A percentile compares a stretch with the other conserved stretches of the same genome.
Conservation (phyloP, 2,113 vertebrate genomes). For the Pangasianodon hypophthalmus region DNA sequence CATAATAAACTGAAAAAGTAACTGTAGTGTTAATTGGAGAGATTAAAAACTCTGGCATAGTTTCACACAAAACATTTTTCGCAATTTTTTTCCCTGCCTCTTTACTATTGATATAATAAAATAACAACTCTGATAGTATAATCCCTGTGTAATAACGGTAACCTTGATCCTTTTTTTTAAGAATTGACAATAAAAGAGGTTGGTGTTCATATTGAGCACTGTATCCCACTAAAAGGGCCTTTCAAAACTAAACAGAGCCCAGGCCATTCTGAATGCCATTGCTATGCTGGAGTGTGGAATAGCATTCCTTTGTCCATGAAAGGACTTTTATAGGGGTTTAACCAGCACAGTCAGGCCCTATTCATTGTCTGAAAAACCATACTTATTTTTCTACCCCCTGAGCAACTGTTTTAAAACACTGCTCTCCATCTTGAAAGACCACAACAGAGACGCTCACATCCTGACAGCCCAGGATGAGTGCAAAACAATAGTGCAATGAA, state of each 20-base stretch:
- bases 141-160: background rate
- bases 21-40: background rate
- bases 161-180: background rate
- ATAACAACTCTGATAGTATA: background rate
- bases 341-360: constrained; percentile 48
- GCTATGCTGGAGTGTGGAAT: constrained; percentile 53
- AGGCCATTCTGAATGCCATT: constrained; percentile 60
- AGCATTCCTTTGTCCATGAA: constrained; percentile 64
- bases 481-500: constrained; percentile 55
- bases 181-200: constrained; percentile 47
- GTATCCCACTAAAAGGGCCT: constrained; percentile 61
- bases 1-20: background rate
- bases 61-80: background rate
- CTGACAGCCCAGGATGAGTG: constrained; percentile 64
- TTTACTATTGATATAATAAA: background rate
- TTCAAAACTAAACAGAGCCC: constrained; percentile 55
- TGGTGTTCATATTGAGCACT: constrained; percentile 65
- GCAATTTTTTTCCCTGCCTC: background rate
- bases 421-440: constrained; percentile 66
- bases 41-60: background rate
- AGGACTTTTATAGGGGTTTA: constrained; percentile 62
- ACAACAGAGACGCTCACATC: constrained; percentile 66
- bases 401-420: constrained; percentile 63
- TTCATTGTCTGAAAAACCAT: constrained; percentile 61
- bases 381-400: constrained; percentile 61